Evolutionary conservation across 1,140 invertebrate species (phyloP), one percentile per base, ranked within the genome.

Genomic region (Euborellia annulipes): DNA sequence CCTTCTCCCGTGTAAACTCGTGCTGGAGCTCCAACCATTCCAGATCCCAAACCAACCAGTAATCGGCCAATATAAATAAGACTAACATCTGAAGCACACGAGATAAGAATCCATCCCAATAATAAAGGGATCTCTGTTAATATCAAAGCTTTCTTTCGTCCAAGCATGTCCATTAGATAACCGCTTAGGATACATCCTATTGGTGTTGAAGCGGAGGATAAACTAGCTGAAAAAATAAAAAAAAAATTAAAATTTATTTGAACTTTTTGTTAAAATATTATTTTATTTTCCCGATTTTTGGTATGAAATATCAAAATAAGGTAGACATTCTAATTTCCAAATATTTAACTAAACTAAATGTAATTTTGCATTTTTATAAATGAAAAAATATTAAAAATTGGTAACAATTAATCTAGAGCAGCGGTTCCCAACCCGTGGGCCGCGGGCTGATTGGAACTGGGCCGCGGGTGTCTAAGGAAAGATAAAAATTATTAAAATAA

Each of bases 111-210:
- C 79, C 79, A 83, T 2, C 79, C 80, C 0, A 78, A 27, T 18
- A 82, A 70, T 2, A 78, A 68, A 2, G 80, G 80, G 8, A 81
- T 59, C 54, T 80, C 74, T 0, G 78, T 79, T 17, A 79, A 53
- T 43, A 82, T 75, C 9, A 83, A 62, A 2, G 77, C 78, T 2
- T 65, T 58, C 47, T 75, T 72, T 19, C 80, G 60, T 0, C 80
- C 79, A 23, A 79, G 67, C 41, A 60, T 54, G 54, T 83, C 80
- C 75, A 81, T 81, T 50, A 82, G 60, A 41, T 78, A 76, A 0
- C 79, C 79, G 44, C 78, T 78, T 4, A 78, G 27, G 1, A 83
- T 62, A 48, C 79, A 80, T 1, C 80, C 79, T 11, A 82, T 67
- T 1, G 79, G 79, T 0, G 79, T 82, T 0, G 77, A 74, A 9